Evolutionary conservation across 2,797 vertebrate species (phyloP).

Genomic region (Protonibea diacanthus): DNA sequence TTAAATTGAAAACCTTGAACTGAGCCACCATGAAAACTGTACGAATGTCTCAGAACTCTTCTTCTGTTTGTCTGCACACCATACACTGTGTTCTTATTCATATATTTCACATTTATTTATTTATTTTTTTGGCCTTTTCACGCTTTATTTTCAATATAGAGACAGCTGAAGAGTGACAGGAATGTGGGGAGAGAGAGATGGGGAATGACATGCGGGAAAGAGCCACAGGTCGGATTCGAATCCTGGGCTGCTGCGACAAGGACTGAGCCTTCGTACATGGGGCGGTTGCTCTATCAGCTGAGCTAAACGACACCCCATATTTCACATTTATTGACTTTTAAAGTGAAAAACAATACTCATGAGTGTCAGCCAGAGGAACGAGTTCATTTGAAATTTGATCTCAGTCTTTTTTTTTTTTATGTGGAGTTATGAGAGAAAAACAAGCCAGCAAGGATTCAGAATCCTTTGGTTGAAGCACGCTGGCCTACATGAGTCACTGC

Average conservation of each 20-base stretch:
- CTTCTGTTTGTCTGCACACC: background rate
- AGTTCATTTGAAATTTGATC: background rate
- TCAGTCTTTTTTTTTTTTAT: background rate
- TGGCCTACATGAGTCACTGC: slow-evolving; percentile 11
- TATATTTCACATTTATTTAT: background rate
- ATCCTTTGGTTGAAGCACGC: background rate
- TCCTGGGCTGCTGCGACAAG: too few species aligned
- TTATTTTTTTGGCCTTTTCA: too few species aligned
- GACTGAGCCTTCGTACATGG: too few species aligned
- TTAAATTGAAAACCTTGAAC: too few species aligned
- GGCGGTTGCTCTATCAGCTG: too few species aligned
- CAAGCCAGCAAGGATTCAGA: background rate
- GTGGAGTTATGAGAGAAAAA: slow-evolving; percentile 15
- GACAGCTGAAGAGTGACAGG: too few species aligned
- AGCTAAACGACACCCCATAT: background rate
- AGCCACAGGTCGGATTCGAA: too few species aligned
- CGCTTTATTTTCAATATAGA: too few species aligned
- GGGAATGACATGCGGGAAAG: too few species aligned
- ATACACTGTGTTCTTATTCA: background rate
- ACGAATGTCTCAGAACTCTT: too few species aligned
- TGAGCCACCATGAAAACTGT: too few species aligned
- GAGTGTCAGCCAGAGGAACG: background rate
- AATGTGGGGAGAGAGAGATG: too few species aligned
- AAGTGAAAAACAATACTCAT: background rate
- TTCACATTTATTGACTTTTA: background rate